Conservation (phyloP, 2,888 invertebrate species). For the Erebia ligea region DNA sequence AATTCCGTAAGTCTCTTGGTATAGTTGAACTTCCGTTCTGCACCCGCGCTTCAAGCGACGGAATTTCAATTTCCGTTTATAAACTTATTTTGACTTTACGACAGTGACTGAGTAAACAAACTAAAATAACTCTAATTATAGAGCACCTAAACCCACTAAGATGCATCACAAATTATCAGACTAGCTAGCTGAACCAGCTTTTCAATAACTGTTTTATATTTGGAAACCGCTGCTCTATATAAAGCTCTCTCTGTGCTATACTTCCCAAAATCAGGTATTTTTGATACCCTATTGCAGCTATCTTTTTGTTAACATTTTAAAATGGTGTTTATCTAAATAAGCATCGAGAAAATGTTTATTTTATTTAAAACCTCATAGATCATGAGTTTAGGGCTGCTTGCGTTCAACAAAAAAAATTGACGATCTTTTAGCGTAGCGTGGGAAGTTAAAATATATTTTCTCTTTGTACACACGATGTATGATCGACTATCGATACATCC, state of each 20-base stretch:
- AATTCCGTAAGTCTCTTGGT: no score
- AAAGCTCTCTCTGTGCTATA: no score
- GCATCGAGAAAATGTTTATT: background rate
- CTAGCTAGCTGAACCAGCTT: no score
- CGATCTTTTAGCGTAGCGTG: conserved; percentile 19
- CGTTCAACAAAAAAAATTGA: background rate
- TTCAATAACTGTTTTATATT: no score
- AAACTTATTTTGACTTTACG: conserved; percentile 66
- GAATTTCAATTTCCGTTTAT: conserved; percentile 76
- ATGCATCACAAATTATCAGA: no score
- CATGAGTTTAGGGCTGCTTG: background rate
- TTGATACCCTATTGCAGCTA: background rate
- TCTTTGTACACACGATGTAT: conserved; percentile 28
- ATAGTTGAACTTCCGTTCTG: conserved; percentile 47
- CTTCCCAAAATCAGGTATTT: background rate
- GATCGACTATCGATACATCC: conserved; percentile 22
- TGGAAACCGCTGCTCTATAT: no score
- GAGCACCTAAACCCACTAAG: no score
- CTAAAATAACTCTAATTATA: conserved; percentile 49
- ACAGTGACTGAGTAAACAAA: conserved; percentile 36
- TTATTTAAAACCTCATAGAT: background rate
- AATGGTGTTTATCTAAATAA: background rate
- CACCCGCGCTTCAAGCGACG: conserved; percentile 62
- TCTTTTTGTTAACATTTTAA: conserved; percentile 9
- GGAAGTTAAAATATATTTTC: conserved; percentile 25